Conservation (phyloP, 2,888 invertebrate species). For the Gisinianus flammeolus region DNA sequence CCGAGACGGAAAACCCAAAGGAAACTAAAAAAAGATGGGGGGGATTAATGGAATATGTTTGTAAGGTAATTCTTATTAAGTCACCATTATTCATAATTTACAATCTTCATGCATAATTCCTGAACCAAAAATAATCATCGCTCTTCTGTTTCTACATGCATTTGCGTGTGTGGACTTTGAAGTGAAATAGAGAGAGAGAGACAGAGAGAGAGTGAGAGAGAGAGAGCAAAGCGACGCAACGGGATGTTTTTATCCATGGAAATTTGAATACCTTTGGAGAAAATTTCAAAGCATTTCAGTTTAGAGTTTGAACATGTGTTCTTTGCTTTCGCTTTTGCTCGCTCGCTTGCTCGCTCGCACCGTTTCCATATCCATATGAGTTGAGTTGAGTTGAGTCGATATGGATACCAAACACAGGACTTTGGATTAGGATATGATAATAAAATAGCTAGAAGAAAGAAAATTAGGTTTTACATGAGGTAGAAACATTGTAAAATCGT, state of each 20-base stretch:
- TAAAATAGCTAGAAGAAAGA: background rate
- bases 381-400: background rate
- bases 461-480: background rate
- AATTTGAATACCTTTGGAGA: background rate
- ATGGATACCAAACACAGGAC: background rate
- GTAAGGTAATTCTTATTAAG: background rate
- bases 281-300: background rate
- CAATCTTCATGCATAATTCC: background rate
- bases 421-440: background rate
- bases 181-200: background rate
- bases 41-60: no score
- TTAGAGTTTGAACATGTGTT: background rate
- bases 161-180: background rate
- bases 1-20: no score
- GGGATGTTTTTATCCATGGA: background rate
- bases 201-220: background rate
- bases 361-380: no score
- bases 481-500: background rate
- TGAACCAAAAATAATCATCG: background rate
- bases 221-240: background rate
- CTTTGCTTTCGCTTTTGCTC: no score
- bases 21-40: no score
- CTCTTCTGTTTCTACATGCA: background rate
- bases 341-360: no score
- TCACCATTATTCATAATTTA: background rate